Conservation (phyloP, 2,888 invertebrate species). For the Antheraea assamensis region DNA sequence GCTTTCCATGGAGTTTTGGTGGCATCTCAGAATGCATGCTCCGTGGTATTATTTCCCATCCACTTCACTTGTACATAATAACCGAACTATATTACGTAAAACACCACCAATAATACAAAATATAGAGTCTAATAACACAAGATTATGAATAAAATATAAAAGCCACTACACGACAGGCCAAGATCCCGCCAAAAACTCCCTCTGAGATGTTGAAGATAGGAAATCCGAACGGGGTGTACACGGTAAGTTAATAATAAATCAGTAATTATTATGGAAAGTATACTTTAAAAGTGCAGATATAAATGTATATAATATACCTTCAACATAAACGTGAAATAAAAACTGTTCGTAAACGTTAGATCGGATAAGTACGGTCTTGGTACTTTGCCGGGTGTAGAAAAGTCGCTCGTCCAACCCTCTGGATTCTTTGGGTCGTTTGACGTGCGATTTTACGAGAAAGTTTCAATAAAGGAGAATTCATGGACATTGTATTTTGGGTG, state of each 20-base stretch:
- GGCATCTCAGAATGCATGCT: too few species aligned
- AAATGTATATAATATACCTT: conserved; percentile 31
- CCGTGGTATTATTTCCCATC: too few species aligned
- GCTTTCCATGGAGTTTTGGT: too few species aligned
- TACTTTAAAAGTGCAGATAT: neutral
- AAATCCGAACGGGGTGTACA: neutral
- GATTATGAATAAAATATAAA: too few species aligned
- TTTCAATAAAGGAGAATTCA: conserved; percentile 65
- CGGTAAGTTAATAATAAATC: neutral
- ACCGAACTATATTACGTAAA: too few species aligned
- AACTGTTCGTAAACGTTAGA: conserved; percentile 42
- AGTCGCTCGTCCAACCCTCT: conserved; percentile 36
- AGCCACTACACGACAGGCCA: too few species aligned
- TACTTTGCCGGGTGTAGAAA: conserved; percentile 38
- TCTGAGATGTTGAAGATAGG: neutral
- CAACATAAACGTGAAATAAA: conserved; percentile 41
- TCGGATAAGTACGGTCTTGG: conserved; percentile 52
- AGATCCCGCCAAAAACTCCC: too few species aligned
- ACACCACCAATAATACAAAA: too few species aligned
- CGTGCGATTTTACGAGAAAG: conserved; percentile 62
- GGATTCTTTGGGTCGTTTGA: conserved; percentile 58
- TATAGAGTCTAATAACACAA: too few species aligned
- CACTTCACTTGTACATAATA: too few species aligned
- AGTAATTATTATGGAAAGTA: neutral
- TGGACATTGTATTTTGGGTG: conserved; percentile 38